Evolutionary conservation across 1,140 invertebrate genomes (phyloP).

Genomic region (Zaprionus ornatus): DNA sequence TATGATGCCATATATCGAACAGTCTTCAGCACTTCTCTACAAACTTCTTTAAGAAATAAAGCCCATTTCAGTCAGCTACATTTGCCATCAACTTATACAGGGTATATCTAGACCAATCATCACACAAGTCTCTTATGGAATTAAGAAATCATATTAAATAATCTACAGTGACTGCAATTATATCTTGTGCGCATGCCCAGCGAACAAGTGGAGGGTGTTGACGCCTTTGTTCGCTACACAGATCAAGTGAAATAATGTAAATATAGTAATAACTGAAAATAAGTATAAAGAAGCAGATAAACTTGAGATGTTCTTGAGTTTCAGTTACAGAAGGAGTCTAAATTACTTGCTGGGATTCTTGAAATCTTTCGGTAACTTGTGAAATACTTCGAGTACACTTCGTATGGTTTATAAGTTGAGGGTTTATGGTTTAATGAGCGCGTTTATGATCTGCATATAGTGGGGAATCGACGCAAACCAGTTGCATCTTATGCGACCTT

Average conservation of each 20-base stretch:
- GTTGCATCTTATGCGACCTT: slow-evolving; percentile 47
- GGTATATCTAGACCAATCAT: neutral
- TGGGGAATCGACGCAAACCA: slow-evolving; percentile 6
- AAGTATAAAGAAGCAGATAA: neutral
- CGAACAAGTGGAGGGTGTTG: slow-evolving; percentile 20
- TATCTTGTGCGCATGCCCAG: slow-evolving; percentile 73
- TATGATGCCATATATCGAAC: too few species aligned
- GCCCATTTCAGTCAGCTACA: too few species aligned
- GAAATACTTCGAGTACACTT: neutral
- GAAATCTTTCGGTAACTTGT: neutral
- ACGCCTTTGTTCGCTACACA: neutral
- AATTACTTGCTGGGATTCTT: neutral
- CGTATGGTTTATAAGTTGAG: neutral
- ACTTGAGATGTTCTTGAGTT: too few species aligned
- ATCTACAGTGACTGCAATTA: slow-evolving; percentile 20
- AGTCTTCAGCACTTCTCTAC: too few species aligned
- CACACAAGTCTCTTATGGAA: neutral
- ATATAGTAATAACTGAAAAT: neutral
- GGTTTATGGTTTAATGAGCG: neutral
- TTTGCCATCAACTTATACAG: neutral
- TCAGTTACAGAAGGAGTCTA: too few species aligned
- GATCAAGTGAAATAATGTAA: neutral
- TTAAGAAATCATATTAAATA: slow-evolving; percentile 59
- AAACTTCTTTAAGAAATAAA: too few species aligned
- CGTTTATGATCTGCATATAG: neutral